Conservation (phyloP, 2,113 vertebrate species). For the Tetraodon nigroviridis region DNA sequence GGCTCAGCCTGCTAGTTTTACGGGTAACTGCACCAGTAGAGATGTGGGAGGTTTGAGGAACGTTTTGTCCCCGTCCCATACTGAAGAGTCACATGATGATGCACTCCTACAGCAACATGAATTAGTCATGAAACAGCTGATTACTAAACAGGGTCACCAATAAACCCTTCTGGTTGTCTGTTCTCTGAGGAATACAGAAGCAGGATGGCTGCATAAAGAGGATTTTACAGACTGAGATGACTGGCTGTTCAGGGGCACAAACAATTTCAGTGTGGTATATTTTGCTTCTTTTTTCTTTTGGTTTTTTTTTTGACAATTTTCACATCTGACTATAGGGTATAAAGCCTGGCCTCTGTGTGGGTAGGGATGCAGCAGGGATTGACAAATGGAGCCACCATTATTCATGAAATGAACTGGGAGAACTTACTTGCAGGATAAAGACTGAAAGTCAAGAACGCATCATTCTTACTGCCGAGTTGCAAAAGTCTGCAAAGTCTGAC, state of each 20-base stretch:
- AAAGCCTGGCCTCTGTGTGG: background rate
- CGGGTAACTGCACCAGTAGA: too few relatives aligned
- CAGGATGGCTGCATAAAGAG: background rate
- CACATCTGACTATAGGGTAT: too few relatives aligned
- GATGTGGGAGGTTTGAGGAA: slow-evolving; percentile 1
- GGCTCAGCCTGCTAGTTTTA: too few relatives aligned
- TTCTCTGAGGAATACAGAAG: slow-evolving; percentile 18
- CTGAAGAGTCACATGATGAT: slow-evolving; percentile 31
- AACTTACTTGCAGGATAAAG: background rate
- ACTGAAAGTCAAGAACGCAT: background rate
- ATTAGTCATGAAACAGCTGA: slow-evolving; percentile 57
- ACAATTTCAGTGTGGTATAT: background rate
- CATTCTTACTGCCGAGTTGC: background rate
- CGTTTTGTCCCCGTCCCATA: background rate
- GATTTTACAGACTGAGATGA: background rate
- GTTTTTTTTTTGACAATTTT: too few relatives aligned
- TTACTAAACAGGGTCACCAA: slow-evolving; percentile 31
- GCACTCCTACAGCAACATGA: slow-evolving; percentile 57
- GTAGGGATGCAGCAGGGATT: slow-evolving; percentile 2
- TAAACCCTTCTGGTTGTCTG: slow-evolving; percentile 38
- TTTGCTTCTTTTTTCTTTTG: too few relatives aligned
- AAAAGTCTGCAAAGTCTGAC: too few relatives aligned
- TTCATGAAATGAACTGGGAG: background rate
- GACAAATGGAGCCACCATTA: slow-evolving; percentile 41
- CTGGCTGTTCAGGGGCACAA: background rate